phyloP scores from a whole-genome alignment of 1,140 invertebrate genomes.

The Melipona quadrifasciata region DNA sequence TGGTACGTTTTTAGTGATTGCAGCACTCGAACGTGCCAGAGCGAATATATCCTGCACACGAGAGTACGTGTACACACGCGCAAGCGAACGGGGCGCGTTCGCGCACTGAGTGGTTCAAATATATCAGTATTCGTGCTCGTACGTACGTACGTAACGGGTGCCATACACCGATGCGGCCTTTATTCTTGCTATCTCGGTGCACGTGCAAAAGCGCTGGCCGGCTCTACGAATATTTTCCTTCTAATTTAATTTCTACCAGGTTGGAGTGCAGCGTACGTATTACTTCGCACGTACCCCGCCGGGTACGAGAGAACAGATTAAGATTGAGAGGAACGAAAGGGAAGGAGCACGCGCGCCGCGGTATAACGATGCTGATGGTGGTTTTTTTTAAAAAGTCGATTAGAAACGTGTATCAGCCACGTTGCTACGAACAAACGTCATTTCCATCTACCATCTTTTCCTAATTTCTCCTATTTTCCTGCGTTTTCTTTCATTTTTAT shows the following conservation, averaged over 20 bases:
- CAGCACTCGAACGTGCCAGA: conserved; percentile 65
- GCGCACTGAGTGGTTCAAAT: background rate
- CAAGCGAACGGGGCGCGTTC: background rate
- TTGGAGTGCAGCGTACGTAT: conserved; percentile 42
- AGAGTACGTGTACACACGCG: conserved; percentile 19
- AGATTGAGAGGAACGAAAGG: background rate
- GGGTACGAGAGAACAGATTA: conserved; percentile 18
- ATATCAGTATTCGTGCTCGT: no score
- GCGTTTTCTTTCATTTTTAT: background rate
- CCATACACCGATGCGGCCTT: conserved; percentile 8
- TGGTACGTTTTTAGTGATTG: conserved; percentile 66
- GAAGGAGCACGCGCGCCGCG: background rate
- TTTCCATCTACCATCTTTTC: background rate
- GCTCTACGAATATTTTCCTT: conserved; percentile 67
- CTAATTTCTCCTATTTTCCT: background rate
- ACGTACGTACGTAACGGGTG: background rate
- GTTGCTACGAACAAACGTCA: background rate
- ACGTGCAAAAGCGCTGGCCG: conserved; percentile 59
- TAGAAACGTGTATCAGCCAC: conserved; percentile 8
- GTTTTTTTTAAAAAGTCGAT: conserved; percentile 59
- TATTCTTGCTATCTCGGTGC: conserved; percentile 58
- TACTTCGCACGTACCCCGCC: conserved; percentile 46
- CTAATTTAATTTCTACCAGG: conserved; percentile 64
- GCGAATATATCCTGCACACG: conserved; percentile 60
- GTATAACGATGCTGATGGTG: conserved; percentile 49